Evolutionary conservation across 2,888 invertebrate species (phyloP).

Genomic region (Chymomyza procnemis): DNA sequence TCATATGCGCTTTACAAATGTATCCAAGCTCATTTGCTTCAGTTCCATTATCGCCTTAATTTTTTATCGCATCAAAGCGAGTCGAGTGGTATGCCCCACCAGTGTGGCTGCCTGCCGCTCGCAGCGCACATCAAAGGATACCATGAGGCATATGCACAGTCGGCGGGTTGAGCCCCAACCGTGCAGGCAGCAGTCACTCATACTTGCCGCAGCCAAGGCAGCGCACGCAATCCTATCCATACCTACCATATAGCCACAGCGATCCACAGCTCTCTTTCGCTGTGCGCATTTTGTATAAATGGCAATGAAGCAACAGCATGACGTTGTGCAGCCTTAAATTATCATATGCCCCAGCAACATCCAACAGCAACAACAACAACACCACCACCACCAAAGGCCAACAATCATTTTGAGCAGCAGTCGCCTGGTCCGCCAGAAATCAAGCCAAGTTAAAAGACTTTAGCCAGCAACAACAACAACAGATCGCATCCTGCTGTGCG

Average conservation of each 20-base stretch:
- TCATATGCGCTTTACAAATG: constrained; percentile 63
- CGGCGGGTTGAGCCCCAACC: constrained; percentile 56
- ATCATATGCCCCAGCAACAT: constrained; percentile 62
- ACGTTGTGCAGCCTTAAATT: constrained; percentile 74
- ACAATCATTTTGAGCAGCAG: constrained; percentile 17
- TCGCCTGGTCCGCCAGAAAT: constrained; percentile 16
- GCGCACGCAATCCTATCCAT: constrained; percentile 62
- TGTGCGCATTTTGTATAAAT: constrained; percentile 56
- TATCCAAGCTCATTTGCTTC: constrained; percentile 76
- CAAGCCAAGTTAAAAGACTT: constrained; percentile 32
- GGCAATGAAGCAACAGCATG: constrained; percentile 73
- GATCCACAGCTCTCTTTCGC: not conserved
- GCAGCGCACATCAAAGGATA: constrained; percentile 76
- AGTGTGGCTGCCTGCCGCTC: constrained; percentile 44
- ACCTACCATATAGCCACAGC: not conserved
- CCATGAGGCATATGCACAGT: constrained; percentile 54
- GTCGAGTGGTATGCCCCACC: constrained; percentile 42
- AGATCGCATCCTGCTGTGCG: constrained; percentile 65
- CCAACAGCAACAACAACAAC: constrained; percentile 17
- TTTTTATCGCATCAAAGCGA: constrained; percentile 76
- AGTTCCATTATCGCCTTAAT: constrained; percentile 78
- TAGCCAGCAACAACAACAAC: constrained; percentile 9
- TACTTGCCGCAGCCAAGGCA: constrained; percentile 44
- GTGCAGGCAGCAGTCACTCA: constrained; percentile 67
- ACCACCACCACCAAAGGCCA: constrained; percentile 5